These are phyloP conservation scores for Drosophila pseudotalamancana DNA, from an alignment of 2,888 invertebrate genomes.

Conservation along the genomic window DNA sequence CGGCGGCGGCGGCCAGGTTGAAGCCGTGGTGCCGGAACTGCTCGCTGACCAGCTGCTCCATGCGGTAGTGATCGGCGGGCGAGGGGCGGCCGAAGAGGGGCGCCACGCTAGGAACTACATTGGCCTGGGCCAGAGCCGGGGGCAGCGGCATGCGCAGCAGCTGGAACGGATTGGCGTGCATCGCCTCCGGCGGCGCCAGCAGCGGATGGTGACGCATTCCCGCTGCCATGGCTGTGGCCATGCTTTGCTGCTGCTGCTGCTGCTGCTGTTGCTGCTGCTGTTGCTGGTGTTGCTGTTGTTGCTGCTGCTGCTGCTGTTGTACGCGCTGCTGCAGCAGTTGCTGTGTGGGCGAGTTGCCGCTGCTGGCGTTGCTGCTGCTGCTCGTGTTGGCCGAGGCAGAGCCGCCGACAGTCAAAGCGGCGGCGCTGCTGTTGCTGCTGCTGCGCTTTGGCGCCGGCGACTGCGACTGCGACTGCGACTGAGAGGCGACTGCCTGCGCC, in stretches of 20 bases:
- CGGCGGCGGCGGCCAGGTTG: constrained; percentile 90
- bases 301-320: constrained; percentile 63
- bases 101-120: constrained; percentile 88
- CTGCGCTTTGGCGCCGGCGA: constrained; percentile 46
- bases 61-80: constrained; percentile 92
- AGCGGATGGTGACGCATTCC: constrained; percentile 88
- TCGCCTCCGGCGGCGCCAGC: constrained; percentile 89
- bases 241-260: constrained; percentile 84
- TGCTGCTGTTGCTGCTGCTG: constrained; percentile 82
- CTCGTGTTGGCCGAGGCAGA: constrained; percentile 47
- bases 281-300: constrained; percentile 55
- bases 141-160: constrained; percentile 91
- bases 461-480: constrained; percentile 46
- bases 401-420: constrained; percentile 35
- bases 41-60: constrained; percentile 93
- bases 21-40: constrained; percentile 92
- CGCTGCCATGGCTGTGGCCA: constrained; percentile 84
- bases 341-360: constrained; percentile 65
- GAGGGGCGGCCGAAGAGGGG: constrained; percentile 92
- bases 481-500: constrained; percentile 57
- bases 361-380: constrained; percentile 36
- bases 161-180: constrained; percentile 90
- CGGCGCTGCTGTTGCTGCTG: constrained; percentile 38
- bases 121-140: constrained; percentile 88
- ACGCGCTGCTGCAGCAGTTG: constrained; percentile 84